Evolutionary conservation across 2,797 vertebrate genomes (phyloP).

Genomic region (Carcharodon carcharias): DNA sequence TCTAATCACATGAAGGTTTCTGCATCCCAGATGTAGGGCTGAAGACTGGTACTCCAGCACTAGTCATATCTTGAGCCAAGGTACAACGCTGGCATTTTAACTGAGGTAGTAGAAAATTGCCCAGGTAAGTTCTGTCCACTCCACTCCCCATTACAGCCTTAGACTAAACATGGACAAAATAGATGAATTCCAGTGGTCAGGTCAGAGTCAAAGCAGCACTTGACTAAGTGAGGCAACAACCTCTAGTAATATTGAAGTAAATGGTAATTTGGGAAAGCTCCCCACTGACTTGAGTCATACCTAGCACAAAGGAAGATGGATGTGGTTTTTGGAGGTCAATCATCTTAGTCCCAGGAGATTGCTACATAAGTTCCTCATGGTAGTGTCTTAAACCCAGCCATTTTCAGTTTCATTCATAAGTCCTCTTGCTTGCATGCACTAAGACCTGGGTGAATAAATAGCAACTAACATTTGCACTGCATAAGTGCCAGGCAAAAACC

Average conservation of each 20-base stretch:
- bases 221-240: background rate
- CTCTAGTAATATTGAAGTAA: background rate
- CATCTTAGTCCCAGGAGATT: background rate
- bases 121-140: background rate
- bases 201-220: background rate
- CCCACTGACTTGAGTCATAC: background rate
- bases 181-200: background rate
- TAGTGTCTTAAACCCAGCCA: background rate
- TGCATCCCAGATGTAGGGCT: background rate
- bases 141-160: background rate
- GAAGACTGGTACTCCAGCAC: background rate
- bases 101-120: background rate
- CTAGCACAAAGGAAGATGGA: background rate
- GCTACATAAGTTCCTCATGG: background rate
- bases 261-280: background rate
- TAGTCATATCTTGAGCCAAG: background rate
- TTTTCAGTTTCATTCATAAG: background rate
- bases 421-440: background rate
- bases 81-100: background rate
- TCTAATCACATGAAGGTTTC: background rate
- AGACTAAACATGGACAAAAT: background rate
- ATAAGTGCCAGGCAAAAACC: background rate
- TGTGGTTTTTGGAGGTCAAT: background rate
- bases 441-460: background rate
- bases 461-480: background rate